These are phyloP conservation scores for Coenonympha glycerion DNA, from an alignment of 2,888 invertebrate genomes.

Conservation along the genomic window DNA sequence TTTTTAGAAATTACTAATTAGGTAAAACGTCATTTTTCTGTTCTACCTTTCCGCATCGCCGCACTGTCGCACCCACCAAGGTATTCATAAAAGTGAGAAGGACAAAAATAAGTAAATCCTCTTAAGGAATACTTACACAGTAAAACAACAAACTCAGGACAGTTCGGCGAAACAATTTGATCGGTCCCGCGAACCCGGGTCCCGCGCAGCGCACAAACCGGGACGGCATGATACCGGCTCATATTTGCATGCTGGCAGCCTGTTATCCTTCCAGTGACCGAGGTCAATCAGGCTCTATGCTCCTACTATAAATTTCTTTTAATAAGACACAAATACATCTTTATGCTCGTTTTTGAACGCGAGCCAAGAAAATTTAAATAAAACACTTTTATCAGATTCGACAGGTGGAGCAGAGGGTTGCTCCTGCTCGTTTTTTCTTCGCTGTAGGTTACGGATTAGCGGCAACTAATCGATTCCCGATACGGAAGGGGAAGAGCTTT, in stretches of 20 bases:
- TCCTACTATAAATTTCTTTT: constrained; percentile 75
- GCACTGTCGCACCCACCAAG: no score
- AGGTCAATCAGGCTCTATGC: constrained; percentile 73
- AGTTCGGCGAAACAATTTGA: constrained; percentile 7
- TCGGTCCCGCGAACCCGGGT: neutral
- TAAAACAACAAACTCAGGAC: neutral
- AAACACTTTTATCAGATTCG: constrained; percentile 75
- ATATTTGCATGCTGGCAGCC: constrained; percentile 58
- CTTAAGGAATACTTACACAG: no score
- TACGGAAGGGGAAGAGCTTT: constrained; percentile 56
- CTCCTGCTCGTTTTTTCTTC: constrained; percentile 62
- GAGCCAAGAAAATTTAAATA: constrained; percentile 72
- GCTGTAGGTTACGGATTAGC: constrained; percentile 74
- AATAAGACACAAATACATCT: constrained; percentile 74
- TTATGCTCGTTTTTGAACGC: constrained; percentile 68
- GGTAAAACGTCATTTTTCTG: no score
- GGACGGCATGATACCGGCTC: constrained; percentile 22
- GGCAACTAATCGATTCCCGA: constrained; percentile 65
- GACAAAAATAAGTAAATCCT: no score
- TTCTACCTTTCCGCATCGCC: no score
- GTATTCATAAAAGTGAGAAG: no score
- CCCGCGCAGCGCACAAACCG: constrained; percentile 6
- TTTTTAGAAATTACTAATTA: no score
- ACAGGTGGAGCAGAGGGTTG: constrained; percentile 61
- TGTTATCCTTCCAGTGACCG: constrained; percentile 65